Conservation (phyloP, 2,888 invertebrate genomes). For the Eilema depressum region DNA sequence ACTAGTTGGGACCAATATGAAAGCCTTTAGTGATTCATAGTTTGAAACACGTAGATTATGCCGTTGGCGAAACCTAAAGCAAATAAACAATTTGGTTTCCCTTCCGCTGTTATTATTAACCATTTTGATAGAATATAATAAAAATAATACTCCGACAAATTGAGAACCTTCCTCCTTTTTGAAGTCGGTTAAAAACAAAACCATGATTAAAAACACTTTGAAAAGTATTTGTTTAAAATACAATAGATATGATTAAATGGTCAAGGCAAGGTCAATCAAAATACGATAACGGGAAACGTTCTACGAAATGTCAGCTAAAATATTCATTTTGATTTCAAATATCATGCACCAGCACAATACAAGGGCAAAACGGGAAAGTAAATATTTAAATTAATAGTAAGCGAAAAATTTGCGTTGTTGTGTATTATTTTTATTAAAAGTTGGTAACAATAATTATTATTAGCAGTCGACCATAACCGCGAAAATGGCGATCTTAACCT, state of each 20-base stretch:
- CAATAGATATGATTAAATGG: neutral
- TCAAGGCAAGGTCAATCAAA: slow-evolving; percentile 3
- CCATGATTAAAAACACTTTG: neutral
- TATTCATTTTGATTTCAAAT: neutral
- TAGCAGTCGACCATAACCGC: neutral
- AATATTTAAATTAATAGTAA: neutral
- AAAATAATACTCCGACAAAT: too few relatives aligned
- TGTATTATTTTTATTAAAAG: neutral
- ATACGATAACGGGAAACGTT: neutral
- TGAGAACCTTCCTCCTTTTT: neutral
- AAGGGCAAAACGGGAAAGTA: slow-evolving; percentile 1
- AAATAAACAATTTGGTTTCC: slow-evolving; percentile 36
- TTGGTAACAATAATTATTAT: neutral
- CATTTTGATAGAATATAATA: neutral
- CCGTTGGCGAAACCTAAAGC: slow-evolving; percentile 23
- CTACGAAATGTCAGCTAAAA: neutral
- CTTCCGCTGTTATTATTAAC: slow-evolving; percentile 33
- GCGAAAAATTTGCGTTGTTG: neutral
- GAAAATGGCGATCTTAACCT: neutral
- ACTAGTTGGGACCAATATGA: slow-evolving; percentile 34
- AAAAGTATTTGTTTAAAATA: slow-evolving; percentile 3
- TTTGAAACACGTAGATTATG: slow-evolving; percentile 15
- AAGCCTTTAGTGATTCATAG: slow-evolving; percentile 43
- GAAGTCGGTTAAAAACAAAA: too few relatives aligned
- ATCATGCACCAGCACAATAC: neutral